Conservation (phyloP, 2,797 vertebrate genomes). For the Carcharodon carcharias region DNA sequence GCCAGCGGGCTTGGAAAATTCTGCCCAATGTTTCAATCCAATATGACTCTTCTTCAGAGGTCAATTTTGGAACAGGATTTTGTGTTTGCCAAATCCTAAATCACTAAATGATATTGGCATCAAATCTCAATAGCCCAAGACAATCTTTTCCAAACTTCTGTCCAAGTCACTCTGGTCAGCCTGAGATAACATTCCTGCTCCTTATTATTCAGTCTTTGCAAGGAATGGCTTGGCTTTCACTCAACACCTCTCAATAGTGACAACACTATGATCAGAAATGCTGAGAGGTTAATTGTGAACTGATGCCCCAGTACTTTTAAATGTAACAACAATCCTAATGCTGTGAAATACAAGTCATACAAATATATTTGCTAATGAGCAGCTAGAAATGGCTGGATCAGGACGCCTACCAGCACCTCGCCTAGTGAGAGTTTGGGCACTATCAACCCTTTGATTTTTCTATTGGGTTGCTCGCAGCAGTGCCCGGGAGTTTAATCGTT, state of each 20-base stretch:
- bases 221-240: not conserved
- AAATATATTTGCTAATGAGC: too few relatives aligned
- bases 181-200: not conserved
- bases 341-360: too few relatives aligned
- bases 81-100: not conserved
- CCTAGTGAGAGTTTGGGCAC: too few relatives aligned
- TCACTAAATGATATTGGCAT: not conserved
- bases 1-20: too few relatives aligned
- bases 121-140: not conserved
- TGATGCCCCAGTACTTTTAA: not conserved
- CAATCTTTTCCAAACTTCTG: not conserved
- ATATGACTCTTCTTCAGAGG: too few relatives aligned
- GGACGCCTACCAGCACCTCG: too few relatives aligned
- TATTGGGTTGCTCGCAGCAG: too few relatives aligned
- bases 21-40: too few relatives aligned
- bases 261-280: not conserved
- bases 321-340: not conserved
- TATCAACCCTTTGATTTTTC: too few relatives aligned
- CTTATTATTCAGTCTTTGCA: not conserved
- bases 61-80: too few relatives aligned
- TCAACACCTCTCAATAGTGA: not conserved
- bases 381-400: too few relatives aligned
- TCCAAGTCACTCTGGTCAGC: not conserved
- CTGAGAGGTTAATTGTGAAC: not conserved
- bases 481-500: too few relatives aligned